Conservation (phyloP, 2,888 invertebrate genomes). For the Rhamnusium bicolor region DNA sequence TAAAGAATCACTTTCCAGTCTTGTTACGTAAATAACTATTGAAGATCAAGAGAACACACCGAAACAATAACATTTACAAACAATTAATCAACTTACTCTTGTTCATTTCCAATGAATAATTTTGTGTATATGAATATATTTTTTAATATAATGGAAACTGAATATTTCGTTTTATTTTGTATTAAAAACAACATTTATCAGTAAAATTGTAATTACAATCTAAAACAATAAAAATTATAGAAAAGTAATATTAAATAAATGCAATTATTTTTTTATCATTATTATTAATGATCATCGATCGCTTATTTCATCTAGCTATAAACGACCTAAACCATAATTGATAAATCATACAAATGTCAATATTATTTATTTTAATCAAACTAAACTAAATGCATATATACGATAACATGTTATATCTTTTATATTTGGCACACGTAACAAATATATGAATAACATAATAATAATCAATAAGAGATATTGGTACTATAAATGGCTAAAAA, state of each 20-base stretch:
- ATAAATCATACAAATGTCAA: slow-evolving; percentile 21
- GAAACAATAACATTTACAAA: too few relatives aligned
- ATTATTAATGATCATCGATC: background rate
- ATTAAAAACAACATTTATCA: background rate
- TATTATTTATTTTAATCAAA: slow-evolving; percentile 32
- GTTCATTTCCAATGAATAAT: background rate
- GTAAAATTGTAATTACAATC: slow-evolving; percentile 9
- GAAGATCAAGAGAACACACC: too few relatives aligned
- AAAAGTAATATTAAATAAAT: slow-evolving; percentile 28
- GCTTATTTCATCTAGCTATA: background rate
- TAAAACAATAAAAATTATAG: slow-evolving; percentile 23
- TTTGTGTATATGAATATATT: background rate
- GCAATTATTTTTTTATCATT: slow-evolving; percentile 33
- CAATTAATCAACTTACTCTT: too few relatives aligned
- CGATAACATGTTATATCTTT: slow-evolving; percentile 6
- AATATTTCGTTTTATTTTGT: background rate
- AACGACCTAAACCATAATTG: slow-evolving; percentile 19
- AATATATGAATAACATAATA: background rate
- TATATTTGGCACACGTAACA: slow-evolving; percentile 2
- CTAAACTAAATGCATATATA: slow-evolving; percentile 2
- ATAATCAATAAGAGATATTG: background rate
- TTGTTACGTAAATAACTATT: too few relatives aligned
- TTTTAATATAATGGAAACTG: background rate
- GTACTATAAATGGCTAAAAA: background rate
- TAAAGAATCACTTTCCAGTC: too few relatives aligned